Evolutionary conservation across 2,113 vertebrate species (phyloP), one percentile per base, ranked within the genome.

Genomic region (Xyliphius kryptos): DNA sequence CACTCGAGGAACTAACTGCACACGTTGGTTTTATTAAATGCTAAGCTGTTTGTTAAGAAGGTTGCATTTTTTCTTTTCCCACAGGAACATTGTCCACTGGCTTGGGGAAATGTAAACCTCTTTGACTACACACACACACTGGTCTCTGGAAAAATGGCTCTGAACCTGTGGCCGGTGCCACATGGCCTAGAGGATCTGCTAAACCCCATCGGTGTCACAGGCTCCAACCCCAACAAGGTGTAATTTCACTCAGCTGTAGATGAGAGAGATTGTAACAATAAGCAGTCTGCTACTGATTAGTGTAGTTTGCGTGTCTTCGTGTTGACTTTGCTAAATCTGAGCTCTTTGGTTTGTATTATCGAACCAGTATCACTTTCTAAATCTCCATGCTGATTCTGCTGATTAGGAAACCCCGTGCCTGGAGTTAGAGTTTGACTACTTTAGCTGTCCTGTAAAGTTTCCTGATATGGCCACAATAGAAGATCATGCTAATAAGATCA

Each of bases 151-250:
- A 98, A 98, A 82, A 96, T 97, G 93, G 95, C 95, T 77, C 85
- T 97, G 79, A 97, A 98, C 83, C 89, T 98, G 67, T 98, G 95
- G 95, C 91, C 95, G 60, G 94, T 98, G 64, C 95, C 95, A 79
- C 95, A 97, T 69, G 95, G 95, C 38, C 85, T 98, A 76, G 95
- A 98, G 84, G 95, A 97, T 74, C 87, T 98, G 48, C 84, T 98
- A 69, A 98, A 98, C 76, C 90, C 95, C 66, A 97, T 98, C 53
- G 95, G 95, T 63, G 94, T 97, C 74, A 95, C 94, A 41, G 95
- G 95, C 56, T 97, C 94, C 70, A 97, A 98, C 81, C 95, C 95
- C 65, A 97, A 98, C 70, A 98, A 97, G 90, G 95, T 97, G 69
- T 50, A 26, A 3, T 26, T 26, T 3, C 22, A 26, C 6, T n/a